phyloP scores from a whole-genome alignment of 2,888 invertebrate species.

The Subacronicta megacephala region DNA sequence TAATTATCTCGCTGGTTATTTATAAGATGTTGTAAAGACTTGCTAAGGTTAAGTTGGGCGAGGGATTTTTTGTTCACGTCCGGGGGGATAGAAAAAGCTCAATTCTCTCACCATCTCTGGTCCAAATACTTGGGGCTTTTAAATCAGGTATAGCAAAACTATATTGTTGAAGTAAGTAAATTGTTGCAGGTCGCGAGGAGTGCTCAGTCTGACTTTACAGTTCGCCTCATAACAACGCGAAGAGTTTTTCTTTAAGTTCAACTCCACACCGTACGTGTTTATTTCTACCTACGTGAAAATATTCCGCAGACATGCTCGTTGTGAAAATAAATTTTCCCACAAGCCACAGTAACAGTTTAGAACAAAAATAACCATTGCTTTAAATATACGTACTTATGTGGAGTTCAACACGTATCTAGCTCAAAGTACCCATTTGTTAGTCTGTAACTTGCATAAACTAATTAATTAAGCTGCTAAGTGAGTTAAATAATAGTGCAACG shows the following conservation, averaged over 20 bases:
- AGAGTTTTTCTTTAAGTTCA: slow-evolving; percentile 1
- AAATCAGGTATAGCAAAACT: slow-evolving; percentile 19
- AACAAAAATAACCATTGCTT: slow-evolving; percentile 41
- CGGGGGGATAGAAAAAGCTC: not conserved
- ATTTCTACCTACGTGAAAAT: slow-evolving; percentile 16
- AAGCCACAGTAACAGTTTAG: slow-evolving; percentile 32
- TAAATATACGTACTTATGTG: slow-evolving; percentile 17
- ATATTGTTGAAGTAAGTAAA: no score
- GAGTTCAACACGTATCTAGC: slow-evolving; percentile 37
- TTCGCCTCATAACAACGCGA: slow-evolving; percentile 2
- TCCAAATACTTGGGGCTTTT: slow-evolving; percentile 1
- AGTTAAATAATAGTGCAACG: slow-evolving; percentile 53
- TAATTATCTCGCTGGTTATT: no score
- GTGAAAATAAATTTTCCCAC: slow-evolving; percentile 41
- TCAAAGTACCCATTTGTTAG: slow-evolving; percentile 47
- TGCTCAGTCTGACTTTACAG: not conserved
- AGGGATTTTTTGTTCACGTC: no score
- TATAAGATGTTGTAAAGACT: no score
- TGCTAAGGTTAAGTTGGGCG: no score
- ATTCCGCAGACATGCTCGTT: slow-evolving; percentile 11
- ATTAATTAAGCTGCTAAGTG: slow-evolving; percentile 45
- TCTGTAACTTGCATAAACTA: slow-evolving; percentile 40
- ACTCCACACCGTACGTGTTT: not conserved
- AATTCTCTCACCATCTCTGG: not conserved
- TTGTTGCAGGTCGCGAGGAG: slow-evolving; percentile 12